Evolutionary conservation across 2,888 invertebrate genomes (phyloP), one percentile per base, ranked within the genome.

Genomic region (Agonopterix arenella): DNA sequence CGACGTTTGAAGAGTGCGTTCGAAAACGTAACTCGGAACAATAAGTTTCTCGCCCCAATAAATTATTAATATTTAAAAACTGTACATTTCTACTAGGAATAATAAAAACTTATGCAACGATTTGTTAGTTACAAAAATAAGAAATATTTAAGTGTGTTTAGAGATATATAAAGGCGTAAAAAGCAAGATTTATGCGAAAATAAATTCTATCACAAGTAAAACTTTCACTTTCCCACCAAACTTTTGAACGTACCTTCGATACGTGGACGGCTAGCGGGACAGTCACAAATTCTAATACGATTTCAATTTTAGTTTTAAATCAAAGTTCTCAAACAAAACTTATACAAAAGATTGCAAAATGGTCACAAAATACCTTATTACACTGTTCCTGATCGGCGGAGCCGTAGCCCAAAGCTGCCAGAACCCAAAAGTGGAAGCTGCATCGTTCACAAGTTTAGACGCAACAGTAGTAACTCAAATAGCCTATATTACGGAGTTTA

Each of bases 401-500:
- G 70, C 70, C 2, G 58, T 72, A 2, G 81, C 77, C 9, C 69
- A 81, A 48, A 78, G 71, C 57, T 89, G 88, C 68, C 71, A 78
- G 58, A 93, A 92, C 64, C 93, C 93, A 4, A 90, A 93, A 86
- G 92, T 94, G 9, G 91, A 92, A 52, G 92, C 95, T n/a, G 92
- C 92, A 48, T 93, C 94, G 0, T 98, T 97, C 81, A 97, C 97
- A 45, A 98, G 98, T 11, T 92, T 94, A 77, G 98, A 99, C 89
- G 97, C 96, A 0, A 96, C 97, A 46, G 93, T 98, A 55, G 93
- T 98, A 9, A 94, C 95, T 58, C 95, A 93, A 74, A 95, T 98
- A 60, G 98, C 97, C 0, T 97, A 96, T 80, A 94, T 98, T 64
- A 93, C 95, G 10, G 97, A 98, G 81, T 98, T 98, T 84, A 91